Percentiles rank a stretch among this genome's conserved stretches.
These are phyloP conservation scores for Limenitis camilla DNA, from an alignment of 2,888 invertebrate species.

Conservation along the genomic window DNA sequence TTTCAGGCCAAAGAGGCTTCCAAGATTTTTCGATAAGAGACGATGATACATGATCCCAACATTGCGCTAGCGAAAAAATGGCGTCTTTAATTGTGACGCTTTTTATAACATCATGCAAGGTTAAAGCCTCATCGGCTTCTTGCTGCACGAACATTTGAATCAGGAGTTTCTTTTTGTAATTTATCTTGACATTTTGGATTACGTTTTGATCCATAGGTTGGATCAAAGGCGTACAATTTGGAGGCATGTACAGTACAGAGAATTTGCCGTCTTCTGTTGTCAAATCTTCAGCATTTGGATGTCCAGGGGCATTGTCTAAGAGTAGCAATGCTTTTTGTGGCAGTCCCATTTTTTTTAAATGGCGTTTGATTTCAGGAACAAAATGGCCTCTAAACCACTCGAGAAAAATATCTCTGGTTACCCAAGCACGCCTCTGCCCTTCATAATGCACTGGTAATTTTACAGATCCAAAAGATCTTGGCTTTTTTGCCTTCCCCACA, in stretches of 20 bases:
- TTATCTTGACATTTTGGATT: constrained; percentile 3
- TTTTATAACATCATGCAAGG: not conserved
- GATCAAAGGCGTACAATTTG: constrained; percentile 6
- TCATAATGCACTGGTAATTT: not conserved
- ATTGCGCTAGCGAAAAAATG: not conserved
- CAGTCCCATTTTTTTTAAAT: too few species aligned
- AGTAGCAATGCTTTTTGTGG: too few species aligned
- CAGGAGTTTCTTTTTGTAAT: not conserved
- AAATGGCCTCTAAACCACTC: not conserved
- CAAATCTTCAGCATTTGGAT: constrained; percentile 2
- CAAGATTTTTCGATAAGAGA: not conserved
- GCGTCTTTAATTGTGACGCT: not conserved
- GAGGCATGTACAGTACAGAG: constrained; percentile 2
- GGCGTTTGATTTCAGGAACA: not conserved
- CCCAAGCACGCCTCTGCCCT: not conserved
- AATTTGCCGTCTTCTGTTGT: not conserved
- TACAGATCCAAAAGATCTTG: not conserved
- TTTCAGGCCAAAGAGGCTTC: too few species aligned
- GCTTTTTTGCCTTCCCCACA: not conserved
- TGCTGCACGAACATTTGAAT: not conserved
- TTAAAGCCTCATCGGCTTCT: not conserved
- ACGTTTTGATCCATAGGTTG: constrained; percentile 9
- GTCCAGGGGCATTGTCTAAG: constrained; percentile 1
- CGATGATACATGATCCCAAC: not conserved
- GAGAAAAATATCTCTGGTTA: not conserved